These are phyloP conservation scores for Allolobophora icterica DNA, from an alignment of 2,888 invertebrate species.

Conservation along the genomic window DNA sequence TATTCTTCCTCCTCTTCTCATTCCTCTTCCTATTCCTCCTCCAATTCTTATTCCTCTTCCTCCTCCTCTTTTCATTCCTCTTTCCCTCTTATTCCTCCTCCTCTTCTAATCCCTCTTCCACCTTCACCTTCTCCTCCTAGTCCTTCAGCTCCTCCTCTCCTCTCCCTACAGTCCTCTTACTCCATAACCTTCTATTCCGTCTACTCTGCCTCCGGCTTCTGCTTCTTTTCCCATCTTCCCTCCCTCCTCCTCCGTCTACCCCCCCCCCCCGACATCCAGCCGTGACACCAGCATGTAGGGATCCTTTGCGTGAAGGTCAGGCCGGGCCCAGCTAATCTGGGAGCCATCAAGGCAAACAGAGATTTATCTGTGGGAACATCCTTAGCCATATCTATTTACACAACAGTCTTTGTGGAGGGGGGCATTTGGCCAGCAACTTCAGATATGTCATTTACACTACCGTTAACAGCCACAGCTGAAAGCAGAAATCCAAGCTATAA, in stretches of 20 bases:
- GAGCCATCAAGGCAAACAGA: not conserved
- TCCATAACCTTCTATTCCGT: not conserved
- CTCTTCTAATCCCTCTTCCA: not conserved
- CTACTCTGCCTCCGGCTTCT: not conserved
- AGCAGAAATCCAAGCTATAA: too few species aligned
- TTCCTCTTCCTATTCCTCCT: not conserved
- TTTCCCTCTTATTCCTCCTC: too few species aligned
- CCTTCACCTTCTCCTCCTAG: not conserved
- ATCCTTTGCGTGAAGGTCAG: not conserved
- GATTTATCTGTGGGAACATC: conserved; percentile 17
- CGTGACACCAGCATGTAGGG: not conserved
- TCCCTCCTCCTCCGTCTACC: not conserved
- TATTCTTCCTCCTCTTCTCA: too few species aligned
- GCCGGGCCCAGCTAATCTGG: not conserved
- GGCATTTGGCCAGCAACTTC: too few species aligned
- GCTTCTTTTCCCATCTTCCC: not conserved
- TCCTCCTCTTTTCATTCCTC: too few species aligned
- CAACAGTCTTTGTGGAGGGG: not conserved
- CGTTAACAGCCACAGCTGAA: too few species aligned
- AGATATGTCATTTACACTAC: too few species aligned
- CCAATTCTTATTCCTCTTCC: not conserved
- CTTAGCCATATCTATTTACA: not conserved
- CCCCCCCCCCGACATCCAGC: not conserved
- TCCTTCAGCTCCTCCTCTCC: not conserved
- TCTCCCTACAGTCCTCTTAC: not conserved